phyloP scores from a whole-genome alignment of 37 sponge, comb jelly and placozoan species.

The Chondrilla cf. caribensis region DNA sequence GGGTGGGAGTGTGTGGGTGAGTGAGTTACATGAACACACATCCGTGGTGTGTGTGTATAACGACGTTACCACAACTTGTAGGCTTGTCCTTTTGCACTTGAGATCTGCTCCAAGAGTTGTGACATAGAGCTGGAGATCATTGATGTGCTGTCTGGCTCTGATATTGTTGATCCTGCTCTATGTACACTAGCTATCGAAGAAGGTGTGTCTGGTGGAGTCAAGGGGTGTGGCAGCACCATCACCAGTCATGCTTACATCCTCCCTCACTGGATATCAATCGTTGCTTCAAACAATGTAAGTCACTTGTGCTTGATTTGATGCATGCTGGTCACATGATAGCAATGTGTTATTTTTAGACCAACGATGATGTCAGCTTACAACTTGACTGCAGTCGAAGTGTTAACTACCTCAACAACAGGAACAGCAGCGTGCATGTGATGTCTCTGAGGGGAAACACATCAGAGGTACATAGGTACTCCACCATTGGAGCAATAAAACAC shows the following conservation, averaged over 20 bases:
- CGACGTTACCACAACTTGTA: too few species aligned
- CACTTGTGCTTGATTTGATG: not conserved
- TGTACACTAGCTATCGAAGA: slow-evolving; percentile 26
- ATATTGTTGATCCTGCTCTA: slow-evolving; percentile 37
- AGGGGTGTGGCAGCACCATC: slow-evolving; percentile 21
- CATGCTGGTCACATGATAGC: not conserved
- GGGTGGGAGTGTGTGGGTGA: too few species aligned
- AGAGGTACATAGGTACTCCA: too few species aligned
- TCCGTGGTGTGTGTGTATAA: too few species aligned
- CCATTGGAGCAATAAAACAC: too few species aligned
- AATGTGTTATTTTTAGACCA: slow-evolving; percentile 4
- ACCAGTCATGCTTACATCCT: slow-evolving; percentile 29
- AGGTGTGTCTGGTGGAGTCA: slow-evolving; percentile 40
- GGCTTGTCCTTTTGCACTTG: slow-evolving; percentile 71
- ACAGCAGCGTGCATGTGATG: not conserved
- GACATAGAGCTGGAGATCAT: slow-evolving; percentile 63
- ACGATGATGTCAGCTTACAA: slow-evolving; percentile 35
- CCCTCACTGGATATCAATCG: slow-evolving; percentile 46
- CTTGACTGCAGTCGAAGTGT: slow-evolving; percentile 56
- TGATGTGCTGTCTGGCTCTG: slow-evolving; percentile 25
- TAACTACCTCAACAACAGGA: slow-evolving; percentile 28
- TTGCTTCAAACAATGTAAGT: slow-evolving; percentile 59
- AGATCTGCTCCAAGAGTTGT: slow-evolving; percentile 55
- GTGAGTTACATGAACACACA: not conserved
- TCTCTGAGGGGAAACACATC: not conserved